These are phyloP conservation scores for Anser brachyrhynchus DNA, from an alignment of 2,113 vertebrate species.

Conservation along the genomic window DNA sequence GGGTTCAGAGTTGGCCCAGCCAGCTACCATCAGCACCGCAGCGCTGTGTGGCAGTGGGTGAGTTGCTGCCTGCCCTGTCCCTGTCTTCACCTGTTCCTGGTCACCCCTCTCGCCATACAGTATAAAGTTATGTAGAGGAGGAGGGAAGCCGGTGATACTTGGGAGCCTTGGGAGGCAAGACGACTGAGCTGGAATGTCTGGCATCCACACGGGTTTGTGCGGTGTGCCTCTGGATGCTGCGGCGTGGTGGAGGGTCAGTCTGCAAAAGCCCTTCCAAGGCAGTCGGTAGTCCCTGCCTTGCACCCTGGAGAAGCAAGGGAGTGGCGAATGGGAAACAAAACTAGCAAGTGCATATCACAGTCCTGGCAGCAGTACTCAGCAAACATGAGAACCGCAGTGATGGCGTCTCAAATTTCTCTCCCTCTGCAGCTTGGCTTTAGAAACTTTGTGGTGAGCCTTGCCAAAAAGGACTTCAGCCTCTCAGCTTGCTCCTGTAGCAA, in stretches of 20 bases:
- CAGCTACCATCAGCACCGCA: neutral
- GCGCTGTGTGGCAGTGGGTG: rapidly evolving
- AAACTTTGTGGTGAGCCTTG: neutral
- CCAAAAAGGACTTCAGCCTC: neutral
- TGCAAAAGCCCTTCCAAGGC: neutral
- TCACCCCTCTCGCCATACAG: neutral
- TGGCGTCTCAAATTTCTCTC: neutral
- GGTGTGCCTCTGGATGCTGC: neutral
- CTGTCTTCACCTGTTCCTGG: neutral
- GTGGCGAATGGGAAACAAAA: constrained; percentile 2
- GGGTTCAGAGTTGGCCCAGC: neutral
- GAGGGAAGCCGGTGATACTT: neutral
- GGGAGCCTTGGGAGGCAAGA: neutral
- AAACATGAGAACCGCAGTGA: neutral
- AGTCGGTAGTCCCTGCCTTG: neutral
- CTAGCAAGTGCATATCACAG: constrained; percentile 6
- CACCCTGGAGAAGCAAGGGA: neutral
- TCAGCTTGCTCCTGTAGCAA: neutral
- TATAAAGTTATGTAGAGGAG: rapidly evolving
- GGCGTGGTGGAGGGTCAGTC: neutral
- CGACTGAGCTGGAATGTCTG: neutral
- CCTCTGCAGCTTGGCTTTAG: neutral
- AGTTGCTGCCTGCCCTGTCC: neutral
- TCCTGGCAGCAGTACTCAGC: neutral
- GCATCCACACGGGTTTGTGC: rapidly evolving